Evolutionary conservation across 2,888 invertebrate species (phyloP).

Genomic region (Hydropsyche betteni): DNA sequence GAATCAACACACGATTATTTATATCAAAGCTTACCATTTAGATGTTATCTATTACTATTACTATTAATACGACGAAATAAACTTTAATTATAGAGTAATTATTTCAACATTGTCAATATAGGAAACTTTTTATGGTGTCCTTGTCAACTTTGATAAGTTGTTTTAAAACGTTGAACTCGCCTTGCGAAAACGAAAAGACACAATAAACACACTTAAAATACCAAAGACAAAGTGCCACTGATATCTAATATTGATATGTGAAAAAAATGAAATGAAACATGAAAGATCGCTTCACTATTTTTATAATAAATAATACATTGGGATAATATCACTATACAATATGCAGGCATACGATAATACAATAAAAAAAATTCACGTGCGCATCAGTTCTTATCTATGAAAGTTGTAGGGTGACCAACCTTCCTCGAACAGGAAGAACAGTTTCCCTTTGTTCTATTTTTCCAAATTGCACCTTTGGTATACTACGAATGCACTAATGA

Average conservation of each 20-base stretch:
- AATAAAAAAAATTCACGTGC: slow-evolving; percentile 11
- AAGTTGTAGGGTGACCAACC: background rate
- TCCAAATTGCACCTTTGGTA: no score
- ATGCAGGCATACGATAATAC: background rate
- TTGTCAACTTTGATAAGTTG: slow-evolving; percentile 29
- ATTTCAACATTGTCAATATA: slow-evolving; percentile 21
- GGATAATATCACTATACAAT: slow-evolving; percentile 5
- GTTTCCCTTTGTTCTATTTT: no score
- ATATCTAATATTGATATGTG: no score
- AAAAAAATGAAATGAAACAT: background rate
- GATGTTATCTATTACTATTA: background rate
- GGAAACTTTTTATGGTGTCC: slow-evolving; percentile 16
- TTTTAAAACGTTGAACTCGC: background rate
- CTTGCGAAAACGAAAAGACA: background rate
- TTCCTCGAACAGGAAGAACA: no score
- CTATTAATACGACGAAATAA: slow-evolving; percentile 22
- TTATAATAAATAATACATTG: slow-evolving; percentile 28
- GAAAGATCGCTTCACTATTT: slow-evolving; percentile 7
- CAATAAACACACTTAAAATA: background rate
- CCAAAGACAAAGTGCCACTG: background rate
- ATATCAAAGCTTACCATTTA: background rate
- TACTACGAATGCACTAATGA: no score
- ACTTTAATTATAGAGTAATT: slow-evolving; percentile 26
- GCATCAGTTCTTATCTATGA: background rate
- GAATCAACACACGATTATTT: background rate